phyloP scores from a whole-genome alignment of 2,113 vertebrate genomes.

The Dolichallabes microphthalmus region DNA sequence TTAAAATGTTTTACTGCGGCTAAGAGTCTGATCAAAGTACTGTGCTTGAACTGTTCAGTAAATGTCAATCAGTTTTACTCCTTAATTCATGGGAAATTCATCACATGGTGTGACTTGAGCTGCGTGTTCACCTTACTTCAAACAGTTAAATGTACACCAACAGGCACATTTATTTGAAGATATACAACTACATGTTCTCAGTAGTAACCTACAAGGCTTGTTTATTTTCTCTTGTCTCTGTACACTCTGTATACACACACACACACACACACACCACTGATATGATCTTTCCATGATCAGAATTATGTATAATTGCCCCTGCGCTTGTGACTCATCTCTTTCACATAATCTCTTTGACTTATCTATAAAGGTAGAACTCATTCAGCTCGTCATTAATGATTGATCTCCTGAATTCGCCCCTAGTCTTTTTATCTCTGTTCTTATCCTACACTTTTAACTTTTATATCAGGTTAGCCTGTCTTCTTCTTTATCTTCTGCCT shows the following conservation, averaged over 20 bases:
- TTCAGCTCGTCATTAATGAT: neutral
- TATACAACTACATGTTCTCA: neutral
- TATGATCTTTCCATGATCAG: neutral
- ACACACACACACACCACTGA: neutral
- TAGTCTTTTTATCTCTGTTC: constrained; percentile 16
- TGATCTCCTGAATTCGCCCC: neutral
- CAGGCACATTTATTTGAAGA: neutral
- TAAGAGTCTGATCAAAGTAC: too few species aligned
- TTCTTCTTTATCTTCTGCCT: neutral
- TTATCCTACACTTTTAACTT: neutral
- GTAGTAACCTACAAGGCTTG: neutral
- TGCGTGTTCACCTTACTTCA: constrained; percentile 16
- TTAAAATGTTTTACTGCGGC: too few species aligned
- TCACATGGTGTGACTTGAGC: neutral
- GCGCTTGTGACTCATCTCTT: neutral
- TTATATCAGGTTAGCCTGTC: neutral
- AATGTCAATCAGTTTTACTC: too few species aligned
- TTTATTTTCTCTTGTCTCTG: neutral
- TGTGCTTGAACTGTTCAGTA: too few species aligned
- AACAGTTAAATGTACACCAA: neutral
- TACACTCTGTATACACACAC: neutral
- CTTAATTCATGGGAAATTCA: too few species aligned
- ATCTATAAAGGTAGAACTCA: constrained; percentile 8
- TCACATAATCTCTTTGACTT: neutral
- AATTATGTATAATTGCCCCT: neutral